A percentile compares a stretch with the other conserved stretches of the same genome.
These are phyloP conservation scores for Papilio elwesi DNA, from an alignment of 2,888 invertebrate genomes.

Conservation along the genomic window DNA sequence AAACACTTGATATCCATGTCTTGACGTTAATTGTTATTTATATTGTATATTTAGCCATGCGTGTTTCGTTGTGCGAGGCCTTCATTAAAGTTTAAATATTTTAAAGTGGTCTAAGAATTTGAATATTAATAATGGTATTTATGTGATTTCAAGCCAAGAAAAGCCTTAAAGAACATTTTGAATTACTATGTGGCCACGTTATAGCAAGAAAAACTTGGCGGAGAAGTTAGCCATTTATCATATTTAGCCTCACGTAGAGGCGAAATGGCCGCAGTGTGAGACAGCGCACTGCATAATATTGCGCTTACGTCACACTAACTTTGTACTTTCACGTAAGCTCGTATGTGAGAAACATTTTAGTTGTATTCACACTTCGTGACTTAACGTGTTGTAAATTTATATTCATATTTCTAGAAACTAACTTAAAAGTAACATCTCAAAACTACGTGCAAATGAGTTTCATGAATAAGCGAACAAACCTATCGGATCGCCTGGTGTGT, in stretches of 20 bases:
- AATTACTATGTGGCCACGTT: conserved; percentile 9
- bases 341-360: conserved; percentile 25
- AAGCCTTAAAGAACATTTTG: neutral
- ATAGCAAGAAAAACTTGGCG: conserved; percentile 24
- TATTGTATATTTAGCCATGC: neutral
- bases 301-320: conserved; percentile 36
- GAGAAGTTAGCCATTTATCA: conserved; percentile 33
- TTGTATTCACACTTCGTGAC: conserved; percentile 15
- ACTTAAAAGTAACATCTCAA: no score
- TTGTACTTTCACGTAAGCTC: conserved; percentile 27
- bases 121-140: no score
- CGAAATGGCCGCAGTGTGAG: conserved; percentile 19
- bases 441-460: no score
- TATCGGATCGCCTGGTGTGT: no score
- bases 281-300: conserved; percentile 31
- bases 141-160: neutral
- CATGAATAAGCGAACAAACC: no score
- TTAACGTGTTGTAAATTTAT: neutral
- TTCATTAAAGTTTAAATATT: no score
- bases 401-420: conserved; percentile 4
- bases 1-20: no score
- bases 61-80: neutral
- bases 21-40: no score
- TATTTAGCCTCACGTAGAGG: conserved; percentile 25
- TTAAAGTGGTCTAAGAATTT: neutral